Evolutionary conservation across 2,888 invertebrate genomes (phyloP).

Genomic region (Ischnura elegans): DNA sequence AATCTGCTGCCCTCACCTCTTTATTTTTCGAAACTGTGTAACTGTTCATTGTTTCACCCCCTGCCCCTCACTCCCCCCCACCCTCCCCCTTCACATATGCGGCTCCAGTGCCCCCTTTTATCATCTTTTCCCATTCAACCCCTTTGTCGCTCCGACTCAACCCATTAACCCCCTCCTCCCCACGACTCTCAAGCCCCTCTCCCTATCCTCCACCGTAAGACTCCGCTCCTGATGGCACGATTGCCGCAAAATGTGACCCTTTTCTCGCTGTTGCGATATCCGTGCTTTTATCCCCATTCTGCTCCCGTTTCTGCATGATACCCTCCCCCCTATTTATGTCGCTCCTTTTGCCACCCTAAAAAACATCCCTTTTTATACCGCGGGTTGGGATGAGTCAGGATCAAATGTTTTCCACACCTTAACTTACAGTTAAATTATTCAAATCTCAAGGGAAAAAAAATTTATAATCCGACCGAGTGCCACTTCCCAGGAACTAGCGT

Average conservation of each 20-base stretch:
- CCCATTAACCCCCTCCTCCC: neutral
- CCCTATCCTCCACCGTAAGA: neutral
- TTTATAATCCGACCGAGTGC: too few relatives aligned
- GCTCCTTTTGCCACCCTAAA: too few relatives aligned
- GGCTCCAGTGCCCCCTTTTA: neutral
- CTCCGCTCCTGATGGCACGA: neutral
- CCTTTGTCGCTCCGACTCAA: neutral
- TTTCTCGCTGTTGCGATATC: neutral
- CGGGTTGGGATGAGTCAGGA: too few relatives aligned
- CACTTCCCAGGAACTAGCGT: too few relatives aligned
- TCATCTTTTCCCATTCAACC: neutral
- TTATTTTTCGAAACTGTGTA: neutral
- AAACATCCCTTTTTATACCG: too few relatives aligned
- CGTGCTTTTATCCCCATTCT: neutral
- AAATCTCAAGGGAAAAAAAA: too few relatives aligned
- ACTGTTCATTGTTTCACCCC: neutral
- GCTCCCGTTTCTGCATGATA: neutral
- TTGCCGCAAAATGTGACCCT: neutral
- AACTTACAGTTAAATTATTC: too few relatives aligned
- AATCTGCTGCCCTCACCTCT: conserved; percentile 22
- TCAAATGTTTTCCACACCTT: too few relatives aligned
- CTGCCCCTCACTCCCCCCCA: neutral
- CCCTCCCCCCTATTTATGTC: too few relatives aligned
- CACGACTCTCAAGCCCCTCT: neutral
- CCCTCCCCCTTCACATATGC: neutral